Evolutionary conservation across 1,140 invertebrate species (phyloP).

Genomic region (Pseudomyrmex pallidus): DNA sequence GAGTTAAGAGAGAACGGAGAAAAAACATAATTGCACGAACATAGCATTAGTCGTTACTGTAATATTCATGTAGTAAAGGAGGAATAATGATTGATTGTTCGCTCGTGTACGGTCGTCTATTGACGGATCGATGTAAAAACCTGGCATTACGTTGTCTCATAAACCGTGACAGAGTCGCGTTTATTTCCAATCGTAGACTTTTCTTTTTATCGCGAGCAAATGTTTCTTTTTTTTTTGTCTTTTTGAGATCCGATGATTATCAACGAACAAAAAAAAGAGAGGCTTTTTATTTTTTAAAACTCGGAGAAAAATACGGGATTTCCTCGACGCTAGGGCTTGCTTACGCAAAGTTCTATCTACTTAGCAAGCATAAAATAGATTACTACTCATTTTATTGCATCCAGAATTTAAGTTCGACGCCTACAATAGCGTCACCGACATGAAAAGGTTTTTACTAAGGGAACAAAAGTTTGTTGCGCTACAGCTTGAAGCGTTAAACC

Average conservation of each 20-base stretch:
- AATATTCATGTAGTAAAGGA: slow-evolving; percentile 28
- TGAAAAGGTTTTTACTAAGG: slow-evolving; percentile 30
- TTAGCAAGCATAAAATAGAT: slow-evolving; percentile 38
- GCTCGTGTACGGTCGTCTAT: background rate
- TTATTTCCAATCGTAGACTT: background rate
- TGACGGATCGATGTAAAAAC: background rate
- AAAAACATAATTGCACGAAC: background rate
- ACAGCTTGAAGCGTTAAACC: slow-evolving; percentile 45
- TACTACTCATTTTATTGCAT: slow-evolving; percentile 31
- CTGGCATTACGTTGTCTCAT: background rate
- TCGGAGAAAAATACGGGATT: background rate
- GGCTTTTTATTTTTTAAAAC: no score
- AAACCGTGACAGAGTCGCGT: background rate
- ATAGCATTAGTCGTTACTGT: background rate
- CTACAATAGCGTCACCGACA: slow-evolving; percentile 21
- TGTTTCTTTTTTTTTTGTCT: no score
- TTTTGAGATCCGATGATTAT: no score
- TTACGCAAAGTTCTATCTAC: slow-evolving; percentile 5
- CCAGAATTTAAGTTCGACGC: slow-evolving; percentile 19
- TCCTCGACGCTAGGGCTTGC: background rate
- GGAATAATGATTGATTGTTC: background rate
- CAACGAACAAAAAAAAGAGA: no score
- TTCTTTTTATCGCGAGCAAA: background rate
- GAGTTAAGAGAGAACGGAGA: background rate
- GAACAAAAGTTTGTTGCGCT: slow-evolving; percentile 43